A percentile compares a stretch with the other conserved stretches of the same genome.
These are phyloP conservation scores for Rhinolophus sinicus DNA, from an alignment of 2,113 vertebrate genomes.

Conservation along the genomic window DNA sequence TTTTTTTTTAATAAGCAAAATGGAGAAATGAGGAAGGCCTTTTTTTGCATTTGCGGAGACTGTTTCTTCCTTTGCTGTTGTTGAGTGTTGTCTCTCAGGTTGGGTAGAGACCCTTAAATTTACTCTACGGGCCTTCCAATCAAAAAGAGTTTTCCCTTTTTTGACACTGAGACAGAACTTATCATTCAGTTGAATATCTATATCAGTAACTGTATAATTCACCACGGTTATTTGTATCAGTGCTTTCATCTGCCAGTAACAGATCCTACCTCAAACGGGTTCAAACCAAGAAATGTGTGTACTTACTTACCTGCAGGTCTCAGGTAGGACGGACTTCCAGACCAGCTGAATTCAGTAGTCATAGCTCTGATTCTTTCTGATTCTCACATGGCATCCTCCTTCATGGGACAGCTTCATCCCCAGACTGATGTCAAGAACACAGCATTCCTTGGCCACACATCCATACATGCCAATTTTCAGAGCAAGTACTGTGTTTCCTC, in stretches of 20 bases:
- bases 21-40: not conserved
- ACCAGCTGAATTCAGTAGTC: not conserved
- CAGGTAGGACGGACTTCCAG: not conserved
- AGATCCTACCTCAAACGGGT: not conserved
- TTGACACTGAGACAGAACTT: not conserved
- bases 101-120: not conserved
- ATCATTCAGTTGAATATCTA: not conserved
- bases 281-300: not conserved
- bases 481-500: not conserved
- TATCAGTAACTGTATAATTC: not conserved
- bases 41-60: not conserved
- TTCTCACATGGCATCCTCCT: not conserved
- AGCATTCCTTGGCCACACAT: not conserved
- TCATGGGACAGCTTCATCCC: not conserved
- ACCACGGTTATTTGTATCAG: not conserved
- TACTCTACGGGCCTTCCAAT: not conserved
- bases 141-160: not conserved
- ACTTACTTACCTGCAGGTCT: not conserved
- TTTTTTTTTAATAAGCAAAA: not conserved
- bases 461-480: not conserved
- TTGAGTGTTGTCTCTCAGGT: not conserved
- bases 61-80: not conserved
- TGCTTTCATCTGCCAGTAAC: not conserved
- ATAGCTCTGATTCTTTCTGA: not conserved
- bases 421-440: not conserved